Evolutionary conservation across 2,888 invertebrate genomes (phyloP).

Genomic region (Ophioninae sp.): DNA sequence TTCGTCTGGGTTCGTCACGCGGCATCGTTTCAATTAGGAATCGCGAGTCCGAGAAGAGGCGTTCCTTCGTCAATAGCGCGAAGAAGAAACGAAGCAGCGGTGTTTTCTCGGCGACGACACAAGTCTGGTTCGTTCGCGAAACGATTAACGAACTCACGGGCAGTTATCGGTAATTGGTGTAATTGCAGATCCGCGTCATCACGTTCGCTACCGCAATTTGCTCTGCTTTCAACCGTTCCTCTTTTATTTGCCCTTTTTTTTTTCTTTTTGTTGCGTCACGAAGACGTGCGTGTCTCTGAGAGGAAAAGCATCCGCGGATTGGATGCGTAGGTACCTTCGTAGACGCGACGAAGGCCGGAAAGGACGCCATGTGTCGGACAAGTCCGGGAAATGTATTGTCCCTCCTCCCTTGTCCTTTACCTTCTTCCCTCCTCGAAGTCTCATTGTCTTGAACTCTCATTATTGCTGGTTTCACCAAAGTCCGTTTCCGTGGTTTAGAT

Average conservation of each 20-base stretch:
- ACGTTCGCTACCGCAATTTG: constrained; percentile 34
- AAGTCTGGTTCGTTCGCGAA: constrained; percentile 67
- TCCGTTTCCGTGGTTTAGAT: constrained; percentile 74
- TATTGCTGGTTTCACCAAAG: constrained; percentile 28
- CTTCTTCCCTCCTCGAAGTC: constrained; percentile 26
- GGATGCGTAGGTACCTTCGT: neutral
- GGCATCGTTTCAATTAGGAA: neutral
- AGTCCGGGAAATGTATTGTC: constrained; percentile 63
- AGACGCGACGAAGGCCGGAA: constrained; percentile 50
- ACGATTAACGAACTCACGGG: constrained; percentile 79
- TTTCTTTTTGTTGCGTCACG: constrained; percentile 41
- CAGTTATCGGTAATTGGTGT: constrained; percentile 79
- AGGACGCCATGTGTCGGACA: constrained; percentile 73
- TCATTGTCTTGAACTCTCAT: constrained; percentile 55
- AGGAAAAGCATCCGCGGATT: constrained; percentile 40
- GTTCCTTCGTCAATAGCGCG: neutral
- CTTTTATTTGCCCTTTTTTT: neutral
- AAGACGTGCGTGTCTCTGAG: constrained; percentile 37
- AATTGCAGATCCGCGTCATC: constrained; percentile 73
- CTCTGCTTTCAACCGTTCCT: constrained; percentile 5
- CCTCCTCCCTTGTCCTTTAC: constrained; percentile 29
- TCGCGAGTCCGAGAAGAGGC: neutral
- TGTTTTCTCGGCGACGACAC: constrained; percentile 6
- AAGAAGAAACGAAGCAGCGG: neutral
- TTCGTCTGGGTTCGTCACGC: neutral